phyloP scores from a whole-genome alignment of 2,113 vertebrate species.

The Grantiella picta region DNA sequence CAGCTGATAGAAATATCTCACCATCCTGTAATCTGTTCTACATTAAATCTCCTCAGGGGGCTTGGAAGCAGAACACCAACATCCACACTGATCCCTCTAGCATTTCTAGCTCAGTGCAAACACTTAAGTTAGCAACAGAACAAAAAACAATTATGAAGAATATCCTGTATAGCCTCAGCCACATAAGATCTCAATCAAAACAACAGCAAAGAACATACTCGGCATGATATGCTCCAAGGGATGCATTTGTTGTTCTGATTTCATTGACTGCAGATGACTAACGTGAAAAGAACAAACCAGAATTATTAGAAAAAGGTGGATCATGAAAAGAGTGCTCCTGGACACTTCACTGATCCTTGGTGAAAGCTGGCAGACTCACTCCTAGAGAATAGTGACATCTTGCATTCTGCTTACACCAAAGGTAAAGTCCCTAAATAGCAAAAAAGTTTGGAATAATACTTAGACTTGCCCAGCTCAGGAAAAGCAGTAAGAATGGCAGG shows the following conservation, averaged over 20 bases:
- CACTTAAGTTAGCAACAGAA: conserved; percentile 1
- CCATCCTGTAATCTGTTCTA: conserved; percentile 29
- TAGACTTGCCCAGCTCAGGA: background rate
- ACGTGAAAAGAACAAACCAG: background rate
- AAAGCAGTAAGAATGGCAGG: background rate
- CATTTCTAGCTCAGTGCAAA: conserved; percentile 2
- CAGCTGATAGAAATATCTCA: conserved; percentile 3
- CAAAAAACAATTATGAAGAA: background rate
- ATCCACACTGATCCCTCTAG: background rate
- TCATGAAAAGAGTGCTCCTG: accelerated
- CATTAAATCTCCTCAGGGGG: conserved; percentile 46
- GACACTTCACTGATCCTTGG: background rate
- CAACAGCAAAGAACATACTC: background rate
- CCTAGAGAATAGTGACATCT: background rate
- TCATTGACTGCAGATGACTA: background rate
- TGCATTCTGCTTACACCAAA: background rate
- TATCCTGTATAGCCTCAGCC: background rate
- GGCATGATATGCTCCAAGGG: background rate
- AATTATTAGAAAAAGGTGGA: background rate
- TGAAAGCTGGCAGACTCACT: background rate
- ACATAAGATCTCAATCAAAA: conserved; percentile 16
- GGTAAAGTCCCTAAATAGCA: background rate
- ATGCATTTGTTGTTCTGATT: background rate
- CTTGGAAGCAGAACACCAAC: background rate
- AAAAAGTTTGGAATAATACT: background rate